Evolutionary conservation across 1,140 invertebrate genomes (phyloP), one percentile per base, ranked within the genome.

Genomic region (Holcopasites calliopsidis): DNA sequence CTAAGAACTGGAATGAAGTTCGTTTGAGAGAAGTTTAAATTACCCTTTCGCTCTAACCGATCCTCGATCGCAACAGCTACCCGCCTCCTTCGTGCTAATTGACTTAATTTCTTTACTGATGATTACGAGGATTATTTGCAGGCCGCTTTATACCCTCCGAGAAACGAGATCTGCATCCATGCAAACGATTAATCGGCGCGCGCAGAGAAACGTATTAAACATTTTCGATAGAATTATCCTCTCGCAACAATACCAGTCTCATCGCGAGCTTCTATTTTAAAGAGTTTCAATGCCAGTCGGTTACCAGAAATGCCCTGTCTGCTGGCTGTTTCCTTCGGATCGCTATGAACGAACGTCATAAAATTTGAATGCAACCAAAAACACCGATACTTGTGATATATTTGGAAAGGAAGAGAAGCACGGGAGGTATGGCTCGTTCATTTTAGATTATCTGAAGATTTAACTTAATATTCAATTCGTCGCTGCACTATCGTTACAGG

Each of bases 41-140:
- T 82, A 82, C 66, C 61, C 54, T 73, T 77, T 80, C 61, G 52
- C 66, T 61, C 31, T 38, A 49, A 65, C 75, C 62, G 60, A 71
- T 76, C 54, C 49, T 38, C 50, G 49, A 61, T 42, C 58, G 42
- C 44, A 47, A 21, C 57, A 60, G 28, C 60, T 44, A 44, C 42
- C 42, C 42, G 52, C 73, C 76, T 65, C 18, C 79, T 81, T 80
- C 71, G 21, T 72, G 65, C 54, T 82, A 82, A 82, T 82, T 80
- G 80, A 70, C 73, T 80, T 82, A 80, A 82, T 80, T 77, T 82
- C 78, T 77, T 44, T 47, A 40, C 78, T 82, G 78, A n/a, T n/a
- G n/a, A 80, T 82, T 80, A 80, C 69, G 60, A 35, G 42, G 47
- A 52, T 80, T 82, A 82, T 82, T 82, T 71, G 80, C 61, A 70